These are phyloP conservation scores for Brachypalpus laphriformis DNA, from an alignment of 2,888 invertebrate species.

Conservation along the genomic window DNA sequence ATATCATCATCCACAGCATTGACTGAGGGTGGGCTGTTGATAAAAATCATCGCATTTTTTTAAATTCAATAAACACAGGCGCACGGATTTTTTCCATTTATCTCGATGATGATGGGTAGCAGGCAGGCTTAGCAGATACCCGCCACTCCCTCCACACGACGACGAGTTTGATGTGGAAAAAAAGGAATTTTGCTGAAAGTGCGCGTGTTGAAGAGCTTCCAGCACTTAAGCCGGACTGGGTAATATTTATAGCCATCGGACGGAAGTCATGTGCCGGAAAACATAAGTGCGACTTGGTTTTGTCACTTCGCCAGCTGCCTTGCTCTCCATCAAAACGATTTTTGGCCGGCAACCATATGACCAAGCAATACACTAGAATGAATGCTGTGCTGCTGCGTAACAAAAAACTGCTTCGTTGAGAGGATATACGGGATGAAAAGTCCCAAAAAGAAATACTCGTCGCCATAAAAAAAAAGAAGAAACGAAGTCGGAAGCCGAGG, in stretches of 20 bases:
- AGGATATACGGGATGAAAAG: constrained; percentile 15
- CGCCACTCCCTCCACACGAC: too few relatives aligned
- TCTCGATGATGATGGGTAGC: constrained; percentile 23
- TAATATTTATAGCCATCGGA: constrained; percentile 55
- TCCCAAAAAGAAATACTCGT: constrained; percentile 20
- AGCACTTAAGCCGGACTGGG: constrained; percentile 43
- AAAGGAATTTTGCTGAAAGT: background rate
- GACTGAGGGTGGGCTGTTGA: constrained; percentile 30
- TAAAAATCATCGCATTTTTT: constrained; percentile 38
- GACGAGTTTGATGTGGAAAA: constrained; percentile 5
- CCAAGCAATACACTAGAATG: constrained; percentile 15
- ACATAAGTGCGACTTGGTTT: constrained; percentile 67
- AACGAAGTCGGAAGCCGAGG: constrained; percentile 50
- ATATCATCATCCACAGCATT: constrained; percentile 55
- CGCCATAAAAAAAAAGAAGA: constrained; percentile 39
- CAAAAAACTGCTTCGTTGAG: constrained; percentile 1
- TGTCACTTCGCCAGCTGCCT: constrained; percentile 66
- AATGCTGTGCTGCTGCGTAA: background rate
- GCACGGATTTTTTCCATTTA: constrained; percentile 57
- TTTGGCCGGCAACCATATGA: constrained; percentile 56
- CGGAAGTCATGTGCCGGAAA: constrained; percentile 70
- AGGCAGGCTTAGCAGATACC: background rate
- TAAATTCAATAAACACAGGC: constrained; percentile 61
- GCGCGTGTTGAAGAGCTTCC: constrained; percentile 30
- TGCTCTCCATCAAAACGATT: constrained; percentile 58